Conservation (phyloP, 2,888 invertebrate genomes). For the Tineola bisselliella region DNA sequence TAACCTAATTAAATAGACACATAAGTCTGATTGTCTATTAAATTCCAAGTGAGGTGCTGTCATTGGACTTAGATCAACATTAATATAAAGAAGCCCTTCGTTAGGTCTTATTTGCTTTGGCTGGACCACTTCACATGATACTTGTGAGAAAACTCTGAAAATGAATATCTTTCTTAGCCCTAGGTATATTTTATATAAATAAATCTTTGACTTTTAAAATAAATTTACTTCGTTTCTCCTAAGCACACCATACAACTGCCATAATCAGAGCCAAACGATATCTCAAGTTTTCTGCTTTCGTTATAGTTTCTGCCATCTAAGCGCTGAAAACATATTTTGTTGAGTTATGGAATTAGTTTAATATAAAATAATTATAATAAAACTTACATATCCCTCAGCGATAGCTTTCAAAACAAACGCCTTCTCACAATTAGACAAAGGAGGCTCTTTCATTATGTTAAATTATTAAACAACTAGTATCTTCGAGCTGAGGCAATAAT, state of each 20-base stretch:
- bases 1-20: conserved; percentile 79
- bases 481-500: no score
- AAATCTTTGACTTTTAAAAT: not conserved
- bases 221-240: conserved; percentile 78
- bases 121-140: conserved; percentile 85
- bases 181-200: not conserved
- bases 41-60: conserved; percentile 86
- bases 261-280: conserved; percentile 84
- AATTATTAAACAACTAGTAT: no score
- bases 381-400: conserved; percentile 70
- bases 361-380: conserved; percentile 4
- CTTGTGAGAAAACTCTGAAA: conserved; percentile 83
- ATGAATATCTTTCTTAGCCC: not conserved
- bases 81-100: conserved; percentile 87
- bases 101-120: conserved; percentile 88
- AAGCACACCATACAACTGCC: conserved; percentile 81
- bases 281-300: conserved; percentile 76
- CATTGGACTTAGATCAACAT: conserved; percentile 88
- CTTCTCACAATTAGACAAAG: conserved; percentile 76
- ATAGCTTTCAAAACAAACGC: conserved; percentile 74
- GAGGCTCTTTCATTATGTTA: conserved; percentile 69
- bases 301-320: conserved; percentile 81
- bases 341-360: conserved; percentile 2
- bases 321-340: conserved; percentile 66
- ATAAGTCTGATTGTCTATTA: conserved; percentile 76